These are phyloP conservation scores for Brachionus asplanchnoidis DNA, from an alignment of 1,140 invertebrate genomes.

Conservation along the genomic window DNA sequence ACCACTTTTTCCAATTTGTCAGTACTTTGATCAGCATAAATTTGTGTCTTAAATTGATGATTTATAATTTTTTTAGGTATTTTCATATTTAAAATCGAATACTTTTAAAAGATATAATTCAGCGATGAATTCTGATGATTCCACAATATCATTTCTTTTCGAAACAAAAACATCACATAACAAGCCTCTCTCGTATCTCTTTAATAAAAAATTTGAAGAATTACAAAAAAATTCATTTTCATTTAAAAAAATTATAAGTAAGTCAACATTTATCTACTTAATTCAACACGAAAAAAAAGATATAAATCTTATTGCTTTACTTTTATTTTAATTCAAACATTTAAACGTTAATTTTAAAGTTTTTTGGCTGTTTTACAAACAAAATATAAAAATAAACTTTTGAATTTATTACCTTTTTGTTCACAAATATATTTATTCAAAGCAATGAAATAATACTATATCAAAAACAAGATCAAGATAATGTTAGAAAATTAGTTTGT, in stretches of 20 bases:
- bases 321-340: too few relatives aligned
- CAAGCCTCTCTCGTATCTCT: constrained; percentile 30
- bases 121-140: neutral
- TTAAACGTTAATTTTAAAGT: too few relatives aligned
- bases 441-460: too few relatives aligned
- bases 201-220: neutral
- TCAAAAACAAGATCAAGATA: too few relatives aligned
- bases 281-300: too few relatives aligned
- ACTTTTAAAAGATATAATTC: constrained; percentile 9
- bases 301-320: too few relatives aligned
- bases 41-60: neutral
- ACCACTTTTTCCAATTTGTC: neutral
- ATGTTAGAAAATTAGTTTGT: too few relatives aligned
- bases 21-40: constrained; percentile 10
- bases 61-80: neutral
- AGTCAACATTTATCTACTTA: too few relatives aligned
- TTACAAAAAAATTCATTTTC: neutral
- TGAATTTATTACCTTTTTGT: too few relatives aligned
- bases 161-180: constrained; percentile 33
- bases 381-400: too few relatives aligned
- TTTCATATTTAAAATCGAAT: neutral
- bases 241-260: neutral
- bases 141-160: neutral
- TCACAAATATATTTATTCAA: too few relatives aligned
- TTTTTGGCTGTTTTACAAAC: too few relatives aligned